Conservation (phyloP, 2,113 vertebrate species). For the Eupsittula cactorum region DNA sequence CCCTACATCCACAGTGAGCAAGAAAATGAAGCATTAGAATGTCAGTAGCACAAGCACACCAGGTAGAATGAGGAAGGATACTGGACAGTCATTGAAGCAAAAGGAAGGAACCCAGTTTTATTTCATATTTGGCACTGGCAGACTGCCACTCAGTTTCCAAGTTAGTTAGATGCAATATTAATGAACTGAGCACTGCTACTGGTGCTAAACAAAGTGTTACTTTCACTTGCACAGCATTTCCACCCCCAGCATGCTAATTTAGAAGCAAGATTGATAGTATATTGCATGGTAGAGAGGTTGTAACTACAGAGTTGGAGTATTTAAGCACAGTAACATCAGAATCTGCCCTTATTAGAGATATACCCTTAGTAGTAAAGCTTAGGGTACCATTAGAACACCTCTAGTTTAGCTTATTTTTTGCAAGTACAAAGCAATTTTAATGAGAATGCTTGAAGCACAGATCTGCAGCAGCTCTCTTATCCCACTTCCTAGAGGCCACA, state of each 20-base stretch:
- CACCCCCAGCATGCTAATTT: background rate
- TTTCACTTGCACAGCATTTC: background rate
- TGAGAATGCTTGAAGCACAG: background rate
- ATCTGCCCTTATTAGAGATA: background rate
- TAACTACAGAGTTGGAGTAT: background rate
- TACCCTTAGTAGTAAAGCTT: background rate
- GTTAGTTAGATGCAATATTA: conserved; percentile 11
- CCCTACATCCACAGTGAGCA: background rate
- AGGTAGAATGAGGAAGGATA: background rate
- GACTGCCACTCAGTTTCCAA: background rate
- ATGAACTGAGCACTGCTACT: background rate
- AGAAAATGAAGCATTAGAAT: background rate
- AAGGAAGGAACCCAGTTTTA: background rate
- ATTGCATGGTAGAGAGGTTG: background rate
- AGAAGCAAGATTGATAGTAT: background rate
- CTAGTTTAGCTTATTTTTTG: background rate
- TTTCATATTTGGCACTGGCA: background rate
- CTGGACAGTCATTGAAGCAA: background rate
- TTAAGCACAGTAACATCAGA: background rate
- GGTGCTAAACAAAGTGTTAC: background rate
- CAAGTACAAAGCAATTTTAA: background rate
- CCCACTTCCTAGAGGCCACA: background rate
- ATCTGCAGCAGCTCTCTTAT: background rate
- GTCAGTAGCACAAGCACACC: background rate
- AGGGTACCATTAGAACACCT: background rate